Percentiles rank a stretch among this genome's conserved stretches.
Evolutionary conservation across 2,888 invertebrate species (phyloP).

Genomic region (Eupithecia pulchellata): DNA sequence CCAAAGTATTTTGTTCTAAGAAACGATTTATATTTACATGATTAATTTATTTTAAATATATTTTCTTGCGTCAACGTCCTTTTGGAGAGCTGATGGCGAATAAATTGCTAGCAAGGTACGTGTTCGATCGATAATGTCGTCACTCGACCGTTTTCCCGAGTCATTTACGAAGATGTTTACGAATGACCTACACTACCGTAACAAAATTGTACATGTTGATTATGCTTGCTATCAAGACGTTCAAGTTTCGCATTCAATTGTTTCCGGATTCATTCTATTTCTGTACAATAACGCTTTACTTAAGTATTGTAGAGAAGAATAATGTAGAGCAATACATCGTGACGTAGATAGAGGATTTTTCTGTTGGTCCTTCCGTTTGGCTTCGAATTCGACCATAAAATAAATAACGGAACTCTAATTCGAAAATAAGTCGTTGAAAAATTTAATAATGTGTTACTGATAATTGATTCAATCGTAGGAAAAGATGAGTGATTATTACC

Average conservation of each 20-base stretch:
- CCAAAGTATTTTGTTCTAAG: slow-evolving; percentile 51
- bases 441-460: background rate
- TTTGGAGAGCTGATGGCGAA: slow-evolving; percentile 66
- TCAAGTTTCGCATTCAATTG: slow-evolving; percentile 13
- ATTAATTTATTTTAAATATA: slow-evolving; percentile 51
- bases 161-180: slow-evolving; percentile 26
- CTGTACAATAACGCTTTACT: background rate
- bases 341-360: background rate
- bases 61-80: slow-evolving; percentile 40
- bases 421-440: slow-evolving; percentile 58
- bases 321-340: slow-evolving; percentile 4
- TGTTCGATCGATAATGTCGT: slow-evolving; percentile 80
- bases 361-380: slow-evolving; percentile 60
- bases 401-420: slow-evolving; percentile 79
- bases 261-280: background rate
- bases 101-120: slow-evolving; percentile 77
- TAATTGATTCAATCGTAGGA: background rate
- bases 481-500: background rate
- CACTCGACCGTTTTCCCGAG: slow-evolving; percentile 45
- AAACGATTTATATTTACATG: slow-evolving; percentile 50
- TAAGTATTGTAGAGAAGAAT: background rate
- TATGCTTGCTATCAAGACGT: background rate
- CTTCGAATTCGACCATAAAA: slow-evolving; percentile 82
- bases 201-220: background rate
- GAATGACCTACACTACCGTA: slow-evolving; percentile 62